Evolutionary conservation across 2,888 invertebrate species (phyloP).

Genomic region (Cataglyphis livida): DNA sequence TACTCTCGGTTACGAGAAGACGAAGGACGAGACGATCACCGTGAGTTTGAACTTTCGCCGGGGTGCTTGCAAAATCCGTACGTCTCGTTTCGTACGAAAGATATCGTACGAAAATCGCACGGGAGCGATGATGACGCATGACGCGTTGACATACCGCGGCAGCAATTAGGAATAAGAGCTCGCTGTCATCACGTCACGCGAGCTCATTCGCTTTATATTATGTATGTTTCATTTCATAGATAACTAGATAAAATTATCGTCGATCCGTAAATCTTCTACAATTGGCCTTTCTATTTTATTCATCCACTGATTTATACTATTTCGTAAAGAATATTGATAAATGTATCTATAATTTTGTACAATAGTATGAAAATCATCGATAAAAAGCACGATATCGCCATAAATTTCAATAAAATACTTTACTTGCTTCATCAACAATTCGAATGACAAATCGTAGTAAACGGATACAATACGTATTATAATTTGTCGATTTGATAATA

Average conservation of each 20-base stretch:
- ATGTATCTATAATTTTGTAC: background rate
- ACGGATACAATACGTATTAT: background rate
- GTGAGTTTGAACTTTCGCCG: slow-evolving; percentile 15
- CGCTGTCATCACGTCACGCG: background rate
- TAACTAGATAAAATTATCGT: background rate
- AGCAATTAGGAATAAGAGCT: background rate
- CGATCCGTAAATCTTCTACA: background rate
- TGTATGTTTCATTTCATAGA: background rate
- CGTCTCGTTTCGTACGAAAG: background rate
- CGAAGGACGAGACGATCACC: slow-evolving; percentile 17
- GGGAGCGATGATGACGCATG: background rate
- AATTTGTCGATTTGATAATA: background rate
- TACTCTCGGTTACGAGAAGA: background rate
- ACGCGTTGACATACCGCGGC: background rate
- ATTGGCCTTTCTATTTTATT: background rate
- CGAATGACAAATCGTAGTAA: background rate
- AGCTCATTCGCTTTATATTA: background rate
- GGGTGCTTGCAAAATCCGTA: background rate
- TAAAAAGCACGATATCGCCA: background rate
- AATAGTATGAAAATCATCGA: background rate
- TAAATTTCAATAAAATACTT: background rate
- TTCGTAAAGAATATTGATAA: background rate
- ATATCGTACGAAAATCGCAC: background rate
- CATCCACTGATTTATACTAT: background rate
- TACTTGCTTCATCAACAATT: background rate